Evolutionary conservation across 1,140 invertebrate genomes (phyloP).

Genomic region (Calosoma granatense): DNA sequence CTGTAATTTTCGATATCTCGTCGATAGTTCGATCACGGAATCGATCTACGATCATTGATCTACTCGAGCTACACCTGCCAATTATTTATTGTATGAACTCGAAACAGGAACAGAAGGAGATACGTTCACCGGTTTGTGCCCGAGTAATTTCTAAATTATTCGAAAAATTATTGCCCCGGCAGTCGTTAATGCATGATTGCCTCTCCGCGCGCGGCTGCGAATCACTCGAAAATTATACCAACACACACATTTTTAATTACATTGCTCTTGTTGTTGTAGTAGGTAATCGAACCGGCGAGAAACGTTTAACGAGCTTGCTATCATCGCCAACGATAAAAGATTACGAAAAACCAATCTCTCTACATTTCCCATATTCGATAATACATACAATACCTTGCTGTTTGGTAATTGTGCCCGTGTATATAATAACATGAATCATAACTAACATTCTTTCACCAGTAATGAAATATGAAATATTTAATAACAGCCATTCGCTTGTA

Average conservation of each 20-base stretch:
- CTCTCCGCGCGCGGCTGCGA: neutral
- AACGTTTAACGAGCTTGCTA: neutral
- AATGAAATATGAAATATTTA: too few relatives aligned
- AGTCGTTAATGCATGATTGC: conserved; percentile 6
- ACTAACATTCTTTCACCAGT: too few relatives aligned
- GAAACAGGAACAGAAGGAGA: neutral
- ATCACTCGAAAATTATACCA: neutral
- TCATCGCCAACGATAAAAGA: neutral
- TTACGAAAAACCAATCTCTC: neutral
- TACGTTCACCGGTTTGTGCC: neutral
- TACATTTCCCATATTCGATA: too few relatives aligned
- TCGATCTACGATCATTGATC: conserved; percentile 8
- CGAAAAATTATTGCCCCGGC: conserved; percentile 7
- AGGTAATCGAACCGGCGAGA: neutral
- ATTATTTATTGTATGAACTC: conserved; percentile 6
- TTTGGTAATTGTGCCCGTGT: too few relatives aligned
- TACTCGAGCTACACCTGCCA: neutral
- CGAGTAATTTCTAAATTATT: conserved; percentile 5
- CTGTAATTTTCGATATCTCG: conserved; percentile 7
- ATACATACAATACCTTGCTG: too few relatives aligned
- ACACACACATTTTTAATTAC: neutral
- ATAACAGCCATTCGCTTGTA: too few relatives aligned
- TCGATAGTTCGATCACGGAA: conserved; percentile 7
- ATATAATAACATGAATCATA: too few relatives aligned
- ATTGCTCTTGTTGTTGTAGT: neutral